phyloP scores from a whole-genome alignment of 2,797 vertebrate species.

The Sarcoramphus papa region DNA sequence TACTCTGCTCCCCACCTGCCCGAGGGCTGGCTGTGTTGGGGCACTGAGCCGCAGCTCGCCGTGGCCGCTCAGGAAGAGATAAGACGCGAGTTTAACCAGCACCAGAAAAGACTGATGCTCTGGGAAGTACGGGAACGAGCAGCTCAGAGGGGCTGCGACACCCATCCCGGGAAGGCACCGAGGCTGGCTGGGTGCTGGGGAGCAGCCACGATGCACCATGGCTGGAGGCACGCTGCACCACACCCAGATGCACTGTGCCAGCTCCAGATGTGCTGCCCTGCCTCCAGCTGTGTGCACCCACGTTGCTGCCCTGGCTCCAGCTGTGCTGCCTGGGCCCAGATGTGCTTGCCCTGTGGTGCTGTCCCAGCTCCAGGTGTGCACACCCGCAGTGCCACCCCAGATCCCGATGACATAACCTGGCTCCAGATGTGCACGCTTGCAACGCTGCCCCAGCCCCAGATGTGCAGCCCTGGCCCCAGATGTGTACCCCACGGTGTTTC shows the following conservation, averaged over 20 bases:
- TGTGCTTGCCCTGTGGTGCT: too few relatives aligned
- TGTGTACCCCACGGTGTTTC: background rate
- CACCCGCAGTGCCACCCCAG: fast-evolving
- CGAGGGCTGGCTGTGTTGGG: fast-evolving
- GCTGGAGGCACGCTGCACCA: fast-evolving
- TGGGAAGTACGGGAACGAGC: background rate
- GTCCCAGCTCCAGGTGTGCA: background rate
- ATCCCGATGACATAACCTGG: background rate
- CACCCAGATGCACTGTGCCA: fast-evolving
- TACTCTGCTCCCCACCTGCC: background rate
- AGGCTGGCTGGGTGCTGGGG: background rate
- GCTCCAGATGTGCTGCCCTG: background rate
- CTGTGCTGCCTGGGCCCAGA: background rate
- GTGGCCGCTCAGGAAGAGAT: background rate
- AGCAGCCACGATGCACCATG: fast-evolving
- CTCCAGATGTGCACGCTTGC: background rate
- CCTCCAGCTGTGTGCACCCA: background rate
- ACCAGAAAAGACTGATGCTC: fast-evolving
- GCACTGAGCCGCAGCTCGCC: fast-evolving
- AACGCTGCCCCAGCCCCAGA: background rate
- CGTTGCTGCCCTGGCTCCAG: too few relatives aligned
- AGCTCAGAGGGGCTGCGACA: background rate
- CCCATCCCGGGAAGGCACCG: fast-evolving
- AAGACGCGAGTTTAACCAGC: fast-evolving
- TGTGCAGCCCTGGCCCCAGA: background rate